Base-by-base conservation (phyloP, 2,113 vertebrate species). In the Eurypyga helias region DNA sequence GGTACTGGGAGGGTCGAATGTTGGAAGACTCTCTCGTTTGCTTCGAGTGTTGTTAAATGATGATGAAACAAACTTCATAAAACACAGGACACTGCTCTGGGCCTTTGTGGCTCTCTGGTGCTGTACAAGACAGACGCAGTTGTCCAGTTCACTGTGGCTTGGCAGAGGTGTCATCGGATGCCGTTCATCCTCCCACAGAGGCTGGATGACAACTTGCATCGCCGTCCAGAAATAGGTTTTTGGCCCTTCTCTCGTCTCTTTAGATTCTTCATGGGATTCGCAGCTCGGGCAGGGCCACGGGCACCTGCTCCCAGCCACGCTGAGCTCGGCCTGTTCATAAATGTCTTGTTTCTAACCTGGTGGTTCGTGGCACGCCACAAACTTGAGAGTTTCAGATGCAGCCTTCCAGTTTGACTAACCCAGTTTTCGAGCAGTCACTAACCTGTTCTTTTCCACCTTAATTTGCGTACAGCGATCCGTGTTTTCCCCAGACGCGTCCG, bases 401-500 rank as follows among this genome's bases (percentile, higher is more conserved):
- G n/a, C 36, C 4, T 49, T 87, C 49, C 66, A 80, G 52, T 90
- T 57, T 76, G 80, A 83, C 72, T 85, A 85, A 55, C 64, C 38
- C n/a, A 69, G 2, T 85, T 93, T 43, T 72, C 86, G 71, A 8
- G n/a, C 9, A 51, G 82, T 60, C 72, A 49, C 28, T 89, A 64
- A 71, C 23, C 49, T 71, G 23, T 93, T 94, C 72, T 96, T 82
- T 89, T 79, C 86, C 89, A 88, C 69, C 71, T 81, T 41, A 33
- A 62, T 71, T 31, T 92, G 36, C 54, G 34, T 43, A 18, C n/a
- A 28, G n/a, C 13, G 43, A 52, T 82, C 76, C 7, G 29, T 90
- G 71, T 86, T 96, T 96, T 97, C 83, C 90, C 82, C 92, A 89
- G 86, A 41, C n/a, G 34, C 25, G 41, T 17, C 45, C 33, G 1